These are phyloP conservation scores for Drosophila takahashii DNA, from an alignment of 1,140 invertebrate genomes.

Conservation along the genomic window DNA sequence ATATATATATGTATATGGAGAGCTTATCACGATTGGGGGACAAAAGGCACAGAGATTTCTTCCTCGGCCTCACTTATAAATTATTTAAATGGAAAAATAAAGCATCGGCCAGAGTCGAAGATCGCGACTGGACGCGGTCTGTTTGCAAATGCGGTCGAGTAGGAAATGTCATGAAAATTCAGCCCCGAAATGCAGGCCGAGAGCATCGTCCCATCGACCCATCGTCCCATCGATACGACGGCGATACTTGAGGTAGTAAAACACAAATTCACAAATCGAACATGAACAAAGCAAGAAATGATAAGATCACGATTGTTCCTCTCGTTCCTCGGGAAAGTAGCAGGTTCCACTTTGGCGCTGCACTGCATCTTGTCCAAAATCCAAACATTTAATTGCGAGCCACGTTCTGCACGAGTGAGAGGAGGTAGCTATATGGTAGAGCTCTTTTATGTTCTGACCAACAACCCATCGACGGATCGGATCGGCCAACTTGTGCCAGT, in stretches of 20 bases:
- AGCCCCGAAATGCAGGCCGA: slow-evolving; percentile 19
- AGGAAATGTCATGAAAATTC: slow-evolving; percentile 76
- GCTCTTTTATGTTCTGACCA: slow-evolving; percentile 22
- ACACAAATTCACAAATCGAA: slow-evolving; percentile 82
- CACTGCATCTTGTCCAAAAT: slow-evolving; percentile 60
- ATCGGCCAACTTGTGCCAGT: slow-evolving; percentile 64
- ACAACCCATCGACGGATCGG: slow-evolving; percentile 25
- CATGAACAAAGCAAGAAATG: slow-evolving; percentile 78
- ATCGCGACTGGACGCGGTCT: slow-evolving; percentile 71
- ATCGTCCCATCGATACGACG: slow-evolving; percentile 26
- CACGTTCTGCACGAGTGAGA: slow-evolving; percentile 66
- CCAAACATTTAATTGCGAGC: slow-evolving; percentile 73
- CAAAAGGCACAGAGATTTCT: slow-evolving; percentile 71
- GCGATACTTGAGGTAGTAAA: slow-evolving; percentile 60
- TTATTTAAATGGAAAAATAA: slow-evolving; percentile 79
- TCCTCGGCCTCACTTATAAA: slow-evolving; percentile 64
- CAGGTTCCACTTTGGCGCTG: slow-evolving; percentile 58
- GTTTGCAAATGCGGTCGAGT: slow-evolving; percentile 77
- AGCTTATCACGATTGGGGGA: slow-evolving; percentile 75
- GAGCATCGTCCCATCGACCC: background rate
- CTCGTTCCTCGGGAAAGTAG: slow-evolving; percentile 58
- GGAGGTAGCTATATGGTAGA: slow-evolving; percentile 9
- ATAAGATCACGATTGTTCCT: slow-evolving; percentile 78
- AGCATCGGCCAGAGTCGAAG: slow-evolving; percentile 39
- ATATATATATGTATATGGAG: slow-evolving; percentile 17